These are phyloP conservation scores for Beris morrisii DNA, from an alignment of 2,888 invertebrate species.

Conservation along the genomic window DNA sequence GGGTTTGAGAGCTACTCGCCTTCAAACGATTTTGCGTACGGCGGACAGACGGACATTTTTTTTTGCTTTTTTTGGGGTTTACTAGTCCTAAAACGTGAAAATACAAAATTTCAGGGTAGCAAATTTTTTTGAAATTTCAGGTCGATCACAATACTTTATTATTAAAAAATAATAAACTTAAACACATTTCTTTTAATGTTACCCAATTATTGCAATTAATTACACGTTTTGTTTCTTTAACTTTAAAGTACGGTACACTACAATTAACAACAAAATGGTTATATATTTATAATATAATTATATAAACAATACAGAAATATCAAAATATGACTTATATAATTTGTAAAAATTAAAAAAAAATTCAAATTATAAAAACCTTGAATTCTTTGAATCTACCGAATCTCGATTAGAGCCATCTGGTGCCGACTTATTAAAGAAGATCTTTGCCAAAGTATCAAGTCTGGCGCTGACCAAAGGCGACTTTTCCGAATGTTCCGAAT, in stretches of 20 bases:
- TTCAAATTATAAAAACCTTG: slow-evolving; percentile 49
- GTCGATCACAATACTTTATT: too few species aligned
- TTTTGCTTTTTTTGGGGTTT: too few species aligned
- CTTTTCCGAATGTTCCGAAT: slow-evolving; percentile 60
- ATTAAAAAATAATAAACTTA: too few species aligned
- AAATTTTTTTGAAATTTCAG: too few species aligned
- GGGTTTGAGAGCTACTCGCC: too few species aligned
- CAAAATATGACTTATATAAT: not conserved
- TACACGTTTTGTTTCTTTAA: slow-evolving; percentile 5
- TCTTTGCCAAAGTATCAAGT: slow-evolving; percentile 74
- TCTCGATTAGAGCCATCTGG: slow-evolving; percentile 53
- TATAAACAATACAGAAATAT: not conserved
- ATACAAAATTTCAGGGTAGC: too few species aligned
- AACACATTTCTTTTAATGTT: too few species aligned
- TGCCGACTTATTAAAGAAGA: slow-evolving; percentile 68
- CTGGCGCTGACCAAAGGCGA: slow-evolving; percentile 71
- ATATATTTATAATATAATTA: not conserved
- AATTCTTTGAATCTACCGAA: slow-evolving; percentile 56
- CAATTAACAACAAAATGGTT: slow-evolving; percentile 14
- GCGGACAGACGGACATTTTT: too few species aligned
- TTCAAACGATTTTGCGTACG: too few species aligned
- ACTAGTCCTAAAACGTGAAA: too few species aligned
- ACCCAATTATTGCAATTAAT: not conserved
- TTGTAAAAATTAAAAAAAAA: not conserved
- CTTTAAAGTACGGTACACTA: slow-evolving; percentile 6